Percentiles rank a stretch among this genome's conserved stretches.
These are phyloP conservation scores for Holothuria leucospilota DNA, from an alignment of 53 echinoderm and acorn worm genomes.

Conservation along the genomic window DNA sequence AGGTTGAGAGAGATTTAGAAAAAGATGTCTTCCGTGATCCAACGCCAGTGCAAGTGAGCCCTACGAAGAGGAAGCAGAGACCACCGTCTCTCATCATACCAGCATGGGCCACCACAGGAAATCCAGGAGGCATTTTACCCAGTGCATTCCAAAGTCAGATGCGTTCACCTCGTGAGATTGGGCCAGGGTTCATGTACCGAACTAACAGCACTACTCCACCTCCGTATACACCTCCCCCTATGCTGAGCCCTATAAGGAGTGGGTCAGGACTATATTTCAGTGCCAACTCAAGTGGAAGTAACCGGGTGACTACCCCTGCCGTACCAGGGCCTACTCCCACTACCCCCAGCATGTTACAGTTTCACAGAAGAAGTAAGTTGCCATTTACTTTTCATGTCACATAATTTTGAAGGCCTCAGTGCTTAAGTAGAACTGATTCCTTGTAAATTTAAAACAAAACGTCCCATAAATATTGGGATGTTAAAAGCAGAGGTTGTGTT, in stretches of 20 bases:
- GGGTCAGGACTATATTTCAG: conserved; percentile 98
- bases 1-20: conserved; percentile 13
- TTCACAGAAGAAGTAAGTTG: conserved; percentile 87
- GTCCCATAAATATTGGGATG: too few species aligned
- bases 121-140: conserved; percentile 84
- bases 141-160: conserved; percentile 93
- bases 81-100: conserved; percentile 93
- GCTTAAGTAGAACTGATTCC: too few species aligned
- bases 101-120: conserved; percentile 87
- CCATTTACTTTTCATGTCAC: neutral
- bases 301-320: conserved; percentile 57
- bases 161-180: conserved; percentile 95
- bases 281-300: conserved; percentile 22
- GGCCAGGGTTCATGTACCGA: conserved; percentile 51
- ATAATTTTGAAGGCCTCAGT: neutral
- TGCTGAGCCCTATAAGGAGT: conserved; percentile 98
- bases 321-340: conserved; percentile 75
- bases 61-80: conserved; percentile 83
- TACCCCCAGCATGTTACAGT: conserved; percentile 91
- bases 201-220: conserved; percentile 91
- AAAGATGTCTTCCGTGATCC: conserved; percentile 83
- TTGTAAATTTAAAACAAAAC: too few species aligned
- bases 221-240: conserved; percentile 98
- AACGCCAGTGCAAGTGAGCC: conserved; percentile 77
- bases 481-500: too few species aligned